Evolutionary conservation across 2,113 vertebrate species (phyloP).

Genomic region (Marmota flaviventris): DNA sequence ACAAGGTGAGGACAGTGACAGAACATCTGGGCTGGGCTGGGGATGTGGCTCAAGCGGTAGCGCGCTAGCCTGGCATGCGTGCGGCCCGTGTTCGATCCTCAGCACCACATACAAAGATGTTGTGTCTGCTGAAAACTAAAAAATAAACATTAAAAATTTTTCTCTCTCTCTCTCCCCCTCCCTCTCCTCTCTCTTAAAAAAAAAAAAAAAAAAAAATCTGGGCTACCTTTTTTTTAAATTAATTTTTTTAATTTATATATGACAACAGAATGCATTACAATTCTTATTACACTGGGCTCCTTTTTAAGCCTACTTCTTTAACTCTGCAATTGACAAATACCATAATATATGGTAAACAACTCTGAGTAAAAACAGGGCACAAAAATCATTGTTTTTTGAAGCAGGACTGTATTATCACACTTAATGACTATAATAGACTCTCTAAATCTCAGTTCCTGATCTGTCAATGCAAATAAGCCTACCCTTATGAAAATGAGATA

Average conservation of each 20-base stretch:
- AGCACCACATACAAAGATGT: no score
- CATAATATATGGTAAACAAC: not conserved
- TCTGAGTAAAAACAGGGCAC: not conserved
- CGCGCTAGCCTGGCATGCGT: no score
- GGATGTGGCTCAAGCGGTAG: no score
- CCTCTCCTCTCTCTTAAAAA: no score
- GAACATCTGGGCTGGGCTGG: not conserved
- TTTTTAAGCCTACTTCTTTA: slow-evolving; percentile 11
- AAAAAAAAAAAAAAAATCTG: not conserved
- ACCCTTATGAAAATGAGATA: slow-evolving; percentile 28
- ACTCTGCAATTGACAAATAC: not conserved
- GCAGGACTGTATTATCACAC: slow-evolving; percentile 40
- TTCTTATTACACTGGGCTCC: no score
- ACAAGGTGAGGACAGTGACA: not conserved
- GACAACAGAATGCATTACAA: no score
- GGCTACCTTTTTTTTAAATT: not conserved
- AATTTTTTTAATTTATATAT: no score
- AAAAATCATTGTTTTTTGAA: not conserved
- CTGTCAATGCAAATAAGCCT: not conserved
- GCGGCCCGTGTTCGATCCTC: no score
- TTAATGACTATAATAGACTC: not conserved
- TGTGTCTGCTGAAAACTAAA: no score
- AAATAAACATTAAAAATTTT: no score
- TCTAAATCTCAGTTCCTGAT: slow-evolving; percentile 10
- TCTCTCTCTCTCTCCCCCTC: no score